Conservation (phyloP, 2,113 vertebrate genomes). For the Meriones unguiculatus region DNA sequence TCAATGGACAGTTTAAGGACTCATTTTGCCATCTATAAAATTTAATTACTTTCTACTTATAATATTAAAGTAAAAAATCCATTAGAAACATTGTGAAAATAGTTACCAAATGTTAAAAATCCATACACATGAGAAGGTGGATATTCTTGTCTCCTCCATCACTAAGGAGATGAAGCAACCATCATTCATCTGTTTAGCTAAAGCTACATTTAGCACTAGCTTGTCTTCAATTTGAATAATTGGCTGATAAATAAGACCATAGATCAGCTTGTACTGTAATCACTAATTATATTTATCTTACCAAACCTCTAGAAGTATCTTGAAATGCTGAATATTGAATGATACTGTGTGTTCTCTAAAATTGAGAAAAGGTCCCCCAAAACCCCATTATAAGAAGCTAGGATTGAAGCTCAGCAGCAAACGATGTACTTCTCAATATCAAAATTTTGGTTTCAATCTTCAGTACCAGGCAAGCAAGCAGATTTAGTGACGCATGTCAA, state of each 20-base stretch:
- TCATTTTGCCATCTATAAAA: constrained; percentile 12
- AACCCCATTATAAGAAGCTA: neutral
- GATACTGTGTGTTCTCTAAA: neutral
- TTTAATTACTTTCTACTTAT: neutral
- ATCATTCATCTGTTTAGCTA: neutral
- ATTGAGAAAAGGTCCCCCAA: neutral
- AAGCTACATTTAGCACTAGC: neutral
- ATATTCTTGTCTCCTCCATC: neutral
- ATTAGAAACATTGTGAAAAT: neutral
- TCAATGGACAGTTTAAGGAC: neutral
- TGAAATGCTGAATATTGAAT: neutral
- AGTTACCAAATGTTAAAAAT: constrained; percentile 33
- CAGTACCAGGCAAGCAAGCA: neutral
- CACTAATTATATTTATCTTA: neutral
- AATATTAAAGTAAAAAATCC: neutral
- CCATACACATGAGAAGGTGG: neutral
- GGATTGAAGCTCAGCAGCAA: neutral
- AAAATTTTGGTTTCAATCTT: neutral
- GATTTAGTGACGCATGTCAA: neutral
- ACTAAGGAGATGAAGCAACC: neutral
- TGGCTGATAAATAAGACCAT: neutral
- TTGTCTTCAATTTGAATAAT: neutral
- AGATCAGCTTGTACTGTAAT: neutral
- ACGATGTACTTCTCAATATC: neutral
- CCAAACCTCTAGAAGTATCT: neutral